These are phyloP conservation scores for Chondrosia reniformis DNA, from an alignment of 37 sponge, comb jelly and placozoan species.

Conservation along the genomic window DNA sequence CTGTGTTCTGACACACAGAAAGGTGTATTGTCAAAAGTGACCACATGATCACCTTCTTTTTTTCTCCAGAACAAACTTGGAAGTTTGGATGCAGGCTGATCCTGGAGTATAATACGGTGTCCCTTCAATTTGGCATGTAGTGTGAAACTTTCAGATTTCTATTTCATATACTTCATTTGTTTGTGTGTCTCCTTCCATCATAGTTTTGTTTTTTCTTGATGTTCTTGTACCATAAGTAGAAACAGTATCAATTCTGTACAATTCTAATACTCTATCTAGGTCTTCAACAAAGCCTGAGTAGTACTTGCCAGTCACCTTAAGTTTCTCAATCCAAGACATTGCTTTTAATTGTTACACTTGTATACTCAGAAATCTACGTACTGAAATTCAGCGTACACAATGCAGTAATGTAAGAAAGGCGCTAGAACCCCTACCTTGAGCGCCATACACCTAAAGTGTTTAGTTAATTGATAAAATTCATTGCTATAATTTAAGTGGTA, in stretches of 20 bases:
- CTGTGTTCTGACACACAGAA: background rate
- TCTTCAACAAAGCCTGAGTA: background rate
- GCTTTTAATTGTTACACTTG: too few relatives aligned
- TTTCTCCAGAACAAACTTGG: constrained; percentile 2
- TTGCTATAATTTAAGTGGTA: too few relatives aligned
- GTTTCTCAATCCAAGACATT: background rate
- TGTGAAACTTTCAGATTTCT: background rate
- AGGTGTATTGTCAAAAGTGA: constrained; percentile 22
- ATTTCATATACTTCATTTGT: background rate
- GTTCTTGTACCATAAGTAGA: background rate
- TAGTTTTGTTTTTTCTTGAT: background rate
- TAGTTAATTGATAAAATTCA: too few relatives aligned
- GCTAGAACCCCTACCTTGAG: background rate
- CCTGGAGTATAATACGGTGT: background rate
- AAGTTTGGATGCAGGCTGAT: background rate
- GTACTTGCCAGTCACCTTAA: background rate
- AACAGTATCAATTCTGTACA: background rate
- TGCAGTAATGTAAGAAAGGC: too few relatives aligned
- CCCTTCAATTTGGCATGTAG: background rate
- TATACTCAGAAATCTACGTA: too few relatives aligned
- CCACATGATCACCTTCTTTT: background rate
- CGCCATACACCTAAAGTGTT: background rate
- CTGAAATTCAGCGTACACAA: too few relatives aligned
- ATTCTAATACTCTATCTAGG: background rate
- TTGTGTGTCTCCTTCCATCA: background rate